Evolutionary conservation across 2,888 invertebrate species (phyloP).

Genomic region (Scaptomyza cyrtandrae): DNA sequence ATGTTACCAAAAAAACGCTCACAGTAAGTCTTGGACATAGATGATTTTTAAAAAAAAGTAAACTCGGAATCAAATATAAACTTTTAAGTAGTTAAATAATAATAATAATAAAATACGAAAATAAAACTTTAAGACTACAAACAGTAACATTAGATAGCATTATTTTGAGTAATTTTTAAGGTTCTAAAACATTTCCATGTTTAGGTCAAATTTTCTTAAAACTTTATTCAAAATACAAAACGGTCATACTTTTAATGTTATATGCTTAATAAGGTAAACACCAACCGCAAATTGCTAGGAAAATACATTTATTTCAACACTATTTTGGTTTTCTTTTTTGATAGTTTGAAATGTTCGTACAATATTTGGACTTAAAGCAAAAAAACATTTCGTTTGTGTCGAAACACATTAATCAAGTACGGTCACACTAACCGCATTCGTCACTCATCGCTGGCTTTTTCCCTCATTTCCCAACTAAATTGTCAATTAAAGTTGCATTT

Average conservation of each 20-base stretch:
- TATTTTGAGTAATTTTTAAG: no score
- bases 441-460: conserved; percentile 22
- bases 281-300: not conserved
- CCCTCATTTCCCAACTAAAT: conserved; percentile 41
- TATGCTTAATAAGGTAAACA: not conserved
- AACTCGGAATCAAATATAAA: no score
- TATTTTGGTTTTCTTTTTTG: not conserved
- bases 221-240: not conserved
- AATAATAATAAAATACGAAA: no score
- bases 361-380: conserved; percentile 8
- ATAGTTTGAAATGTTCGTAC: not conserved
- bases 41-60: no score
- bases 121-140: no score
- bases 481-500: conserved; percentile 71
- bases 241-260: not conserved
- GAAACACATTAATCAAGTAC: conserved; percentile 14
- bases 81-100: not conserved
- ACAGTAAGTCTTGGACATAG: no score
- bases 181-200: no score
- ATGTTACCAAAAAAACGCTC: no score
- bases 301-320: not conserved
- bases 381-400: not conserved
- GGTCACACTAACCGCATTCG: conserved; percentile 11
- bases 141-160: no score
- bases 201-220: no score